Base-by-base conservation (phyloP, 2,888 invertebrate species). In the Linhomoeus sp. region DNA sequence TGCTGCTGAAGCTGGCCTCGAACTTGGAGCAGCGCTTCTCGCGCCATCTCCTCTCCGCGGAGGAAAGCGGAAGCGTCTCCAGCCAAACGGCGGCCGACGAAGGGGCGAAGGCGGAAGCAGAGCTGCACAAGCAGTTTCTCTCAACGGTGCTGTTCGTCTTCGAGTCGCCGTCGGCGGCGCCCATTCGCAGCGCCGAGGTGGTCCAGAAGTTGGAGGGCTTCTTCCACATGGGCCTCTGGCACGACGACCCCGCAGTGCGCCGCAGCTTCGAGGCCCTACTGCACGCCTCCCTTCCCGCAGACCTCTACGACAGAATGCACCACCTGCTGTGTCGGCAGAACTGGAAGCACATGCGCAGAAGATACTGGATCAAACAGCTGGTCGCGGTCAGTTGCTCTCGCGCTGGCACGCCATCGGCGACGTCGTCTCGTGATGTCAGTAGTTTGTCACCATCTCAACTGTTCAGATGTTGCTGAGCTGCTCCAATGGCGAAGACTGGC, bases 331-430 rank as follows among this genome's bases (percentile, higher is more conserved):
- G 26, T 66, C 85, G 86, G 12, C 92, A 94, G 66, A 88, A 87
- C 64, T 94, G 94, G 94, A 88, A 92, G 58, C 79, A 83, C 1
- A 90, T 94, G 67, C 86, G 86, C 0, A 79, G 81, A 1, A 86
- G 92, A 65, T 94, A 82, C 66, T 97, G 94, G 94, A 86, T 94
- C 56, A 90, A 90, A 62, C 92, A 92, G 65, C 87, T 87, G 59
- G 19, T 46, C 19, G 19, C 20, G 36, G n/a, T n/a, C n/a, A n/a
- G n/a, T n/a, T n/a, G n/a, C n/a, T n/a, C n/a, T n/a, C n/a, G n/a
- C n/a, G n/a, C n/a, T n/a, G n/a, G n/a, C n/a, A n/a, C n/a, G n/a
- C n/a, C n/a, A n/a, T n/a, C n/a, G n/a, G n/a, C n/a, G n/a, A n/a
- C n/a, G n/a, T n/a, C n/a, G n/a, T n/a, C n/a, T n/a, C n/a, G n/a